Evolutionary conservation across 2,888 invertebrate genomes (phyloP), one percentile per base, ranked within the genome.

Genomic region (Alloscopus bannaensis): DNA sequence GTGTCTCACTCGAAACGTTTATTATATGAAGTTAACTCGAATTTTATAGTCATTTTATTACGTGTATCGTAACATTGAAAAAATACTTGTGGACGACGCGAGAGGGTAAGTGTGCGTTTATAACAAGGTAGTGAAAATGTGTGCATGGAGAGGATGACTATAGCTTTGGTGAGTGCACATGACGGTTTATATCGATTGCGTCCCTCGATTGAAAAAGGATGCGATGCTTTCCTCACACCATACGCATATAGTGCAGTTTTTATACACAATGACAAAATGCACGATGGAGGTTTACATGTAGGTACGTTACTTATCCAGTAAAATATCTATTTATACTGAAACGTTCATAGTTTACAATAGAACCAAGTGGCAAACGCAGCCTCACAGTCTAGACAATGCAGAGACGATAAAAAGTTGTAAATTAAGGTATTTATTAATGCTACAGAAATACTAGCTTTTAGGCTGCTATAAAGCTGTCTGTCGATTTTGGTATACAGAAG

Each of bases 21-120:
- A 82, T 82, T 82, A 82, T 82, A 75, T 76, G 76, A 64, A 80
- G 60, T 82, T 80, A 76, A 78, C 75, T 76, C 64, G 73, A 77
- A 72, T 82, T 82, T 82, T 82, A 82, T 80, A 82, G 82, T 80
- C 80, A 40, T 82, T 82, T 82, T 82, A 82, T 82, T 80, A 78
- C 76, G 64, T 62, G 70, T 73, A 65, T 78, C 71, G 65, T 45
- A 59, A 45, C 71, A 78, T 59, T 52, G 22, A 68, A 68, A 62
- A 59, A 68, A 65, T 47, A 47, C 52, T 55, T 52, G 42, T 60
- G 60, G 60, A 47, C 60, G 70, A 18, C 4, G 3, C 3, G 4
- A 18, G 8, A 70, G 36, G 36, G 29, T 29, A 36, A 59, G 26
- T 47, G 26, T 69, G 24, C 0, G 36, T 3, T 31, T 59, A 36